Base-by-base conservation (phyloP, 2,888 invertebrate species). In the Stramonita haemastoma region DNA sequence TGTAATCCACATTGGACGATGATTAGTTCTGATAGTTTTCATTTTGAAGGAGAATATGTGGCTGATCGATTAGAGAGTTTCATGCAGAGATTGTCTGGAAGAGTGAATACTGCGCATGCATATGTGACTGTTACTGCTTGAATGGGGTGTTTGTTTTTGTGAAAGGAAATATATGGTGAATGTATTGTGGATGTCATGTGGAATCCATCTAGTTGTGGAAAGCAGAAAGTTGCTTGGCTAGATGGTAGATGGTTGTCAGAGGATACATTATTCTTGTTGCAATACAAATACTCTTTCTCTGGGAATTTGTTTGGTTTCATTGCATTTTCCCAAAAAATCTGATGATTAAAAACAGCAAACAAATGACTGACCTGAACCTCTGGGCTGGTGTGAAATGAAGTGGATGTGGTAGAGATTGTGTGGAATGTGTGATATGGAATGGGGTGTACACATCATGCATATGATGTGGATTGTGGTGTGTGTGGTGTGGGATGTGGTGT, bases 211-310 rank as follows among this genome's bases (percentile, higher is more conserved):
- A 2, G n/a, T 11, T 32, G 77, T 77, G 77, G 77, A 32, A 32
- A 77, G 32, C 32, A 19, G 32, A 26, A 32, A 32, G 32, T 77
- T 11, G 6, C 29, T 0, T 15, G 32, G 26, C 29, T 11, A 32
- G 2, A 8, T 46, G 46, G 77, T 77, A 32, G 77, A 77, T 1
- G 77, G 32, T 77, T 32, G 77, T 77, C 29, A 29, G 32, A 77
- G 32, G 77, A 15, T 13, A 8, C 46, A 8, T 46, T 46, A 81
- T 81, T 81, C 81, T 19, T 81, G 81, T 81, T 81, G 81, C 81
- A 81, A 81, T 81, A 81, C 46, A 46, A 81, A 81, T 81, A 29
- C 81, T 81, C 81, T 79, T 34, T 79, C 81, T 81, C 81, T 81
- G 81, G 81, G 81, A 81, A 46, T 26, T 36, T 81, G 36, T 36